Evolutionary conservation across 2,113 vertebrate species (phyloP).

Genomic region (Nycticryphes semicollaris): DNA sequence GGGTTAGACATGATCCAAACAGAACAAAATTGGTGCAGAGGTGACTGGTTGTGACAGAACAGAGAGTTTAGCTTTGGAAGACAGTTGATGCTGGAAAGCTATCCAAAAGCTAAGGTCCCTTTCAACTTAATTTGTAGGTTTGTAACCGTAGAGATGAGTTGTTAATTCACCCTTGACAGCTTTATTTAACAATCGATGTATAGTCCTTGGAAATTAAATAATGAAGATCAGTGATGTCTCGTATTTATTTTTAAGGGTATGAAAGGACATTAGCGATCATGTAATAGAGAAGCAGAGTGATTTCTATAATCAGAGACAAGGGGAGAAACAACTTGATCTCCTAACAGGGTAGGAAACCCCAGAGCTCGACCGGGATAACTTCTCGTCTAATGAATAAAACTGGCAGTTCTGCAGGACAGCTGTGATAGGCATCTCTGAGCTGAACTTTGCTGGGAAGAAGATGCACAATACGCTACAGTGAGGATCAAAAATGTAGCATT

Average conservation of each 20-base stretch:
- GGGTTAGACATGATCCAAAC: background rate
- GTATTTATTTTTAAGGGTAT: conserved; percentile 2
- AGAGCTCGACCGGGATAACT: background rate
- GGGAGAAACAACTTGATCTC: background rate
- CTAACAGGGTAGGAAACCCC: background rate
- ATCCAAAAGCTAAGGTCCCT: background rate
- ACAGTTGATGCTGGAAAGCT: background rate
- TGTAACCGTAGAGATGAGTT: background rate
- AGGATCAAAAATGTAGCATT: background rate
- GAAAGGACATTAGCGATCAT: background rate
- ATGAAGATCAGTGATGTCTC: background rate
- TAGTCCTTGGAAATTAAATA: conserved; percentile 38
- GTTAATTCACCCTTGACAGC: conserved; percentile 7
- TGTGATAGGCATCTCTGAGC: background rate
- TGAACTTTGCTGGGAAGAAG: background rate
- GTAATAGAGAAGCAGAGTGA: background rate
- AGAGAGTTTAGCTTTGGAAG: background rate
- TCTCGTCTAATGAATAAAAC: background rate
- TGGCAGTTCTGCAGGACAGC: background rate
- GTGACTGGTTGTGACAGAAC: background rate
- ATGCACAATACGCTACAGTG: background rate
- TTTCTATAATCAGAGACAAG: background rate
- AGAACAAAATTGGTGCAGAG: background rate
- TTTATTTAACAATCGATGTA: background rate
- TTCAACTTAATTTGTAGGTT: conserved; percentile 24